phyloP scores from a whole-genome alignment of 2,888 invertebrate genomes.

The Strigamia maritima region DNA sequence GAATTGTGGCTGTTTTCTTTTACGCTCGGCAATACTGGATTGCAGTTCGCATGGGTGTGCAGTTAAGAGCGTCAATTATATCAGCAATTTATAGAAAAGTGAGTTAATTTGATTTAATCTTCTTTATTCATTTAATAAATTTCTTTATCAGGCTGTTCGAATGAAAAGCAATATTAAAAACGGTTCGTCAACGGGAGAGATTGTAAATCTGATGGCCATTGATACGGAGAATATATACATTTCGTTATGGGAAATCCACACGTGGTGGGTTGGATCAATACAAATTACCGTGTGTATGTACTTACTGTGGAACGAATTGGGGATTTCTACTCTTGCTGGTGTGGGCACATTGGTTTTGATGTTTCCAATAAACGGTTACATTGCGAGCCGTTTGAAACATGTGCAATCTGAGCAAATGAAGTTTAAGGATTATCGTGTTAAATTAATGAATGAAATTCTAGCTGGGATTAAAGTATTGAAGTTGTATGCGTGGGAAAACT shows the following conservation, averaged over 20 bases:
- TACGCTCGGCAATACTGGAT: conserved; percentile 54
- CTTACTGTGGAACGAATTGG: not conserved
- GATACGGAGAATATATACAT: conserved; percentile 50
- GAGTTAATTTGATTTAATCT: too few species aligned
- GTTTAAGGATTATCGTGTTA: conserved; percentile 82
- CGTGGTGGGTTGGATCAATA: not conserved
- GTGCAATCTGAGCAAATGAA: conserved; percentile 66
- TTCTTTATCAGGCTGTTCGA: conserved; percentile 48
- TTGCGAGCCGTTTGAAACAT: too few species aligned
- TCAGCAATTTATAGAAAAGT: conserved; percentile 53
- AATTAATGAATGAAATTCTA: conserved; percentile 88
- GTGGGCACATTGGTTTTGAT: not conserved
- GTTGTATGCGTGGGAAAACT: conserved; percentile 51
- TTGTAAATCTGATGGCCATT: conserved; percentile 58
- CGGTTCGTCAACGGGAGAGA: conserved; percentile 52
- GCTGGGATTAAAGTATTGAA: conserved; percentile 93
- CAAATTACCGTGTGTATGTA: not conserved
- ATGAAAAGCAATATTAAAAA: not conserved
- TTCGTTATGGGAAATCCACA: not conserved
- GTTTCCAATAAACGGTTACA: not conserved
- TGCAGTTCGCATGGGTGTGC: conserved; percentile 54
- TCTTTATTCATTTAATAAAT: too few species aligned
- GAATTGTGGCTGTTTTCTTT: conserved; percentile 52
- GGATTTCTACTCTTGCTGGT: not conserved
- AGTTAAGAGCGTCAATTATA: conserved; percentile 52